Evolutionary conservation across 2,113 vertebrate genomes (phyloP).

Genomic region (Actenoides hombroni): DNA sequence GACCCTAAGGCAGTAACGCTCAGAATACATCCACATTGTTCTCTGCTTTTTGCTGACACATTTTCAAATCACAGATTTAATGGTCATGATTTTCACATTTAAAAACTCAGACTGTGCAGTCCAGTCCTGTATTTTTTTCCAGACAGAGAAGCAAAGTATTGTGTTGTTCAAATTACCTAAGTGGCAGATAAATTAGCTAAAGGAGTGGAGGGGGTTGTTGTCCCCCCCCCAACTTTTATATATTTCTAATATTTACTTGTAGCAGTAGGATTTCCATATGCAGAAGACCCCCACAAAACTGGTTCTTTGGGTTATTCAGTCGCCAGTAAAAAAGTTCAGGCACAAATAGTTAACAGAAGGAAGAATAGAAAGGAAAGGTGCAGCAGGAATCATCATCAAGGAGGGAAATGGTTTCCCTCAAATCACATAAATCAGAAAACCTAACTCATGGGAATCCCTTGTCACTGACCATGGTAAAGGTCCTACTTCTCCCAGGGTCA

Average conservation of each 20-base stretch:
- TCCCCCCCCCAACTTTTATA: background rate
- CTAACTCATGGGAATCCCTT: background rate
- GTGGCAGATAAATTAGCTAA: background rate
- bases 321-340: background rate
- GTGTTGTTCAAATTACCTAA: background rate
- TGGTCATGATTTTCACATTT: conserved; percentile 27
- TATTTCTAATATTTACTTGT: background rate
- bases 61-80: conserved; percentile 47
- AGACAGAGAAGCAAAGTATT: background rate
- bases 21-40: background rate
- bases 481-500: background rate
- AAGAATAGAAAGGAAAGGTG: background rate
- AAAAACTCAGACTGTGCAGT: background rate
- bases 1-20: conserved; percentile 64
- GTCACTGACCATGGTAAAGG: background rate
- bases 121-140: background rate
- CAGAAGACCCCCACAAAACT: background rate
- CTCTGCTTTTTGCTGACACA: conserved; percentile 24
- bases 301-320: background rate
- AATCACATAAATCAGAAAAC: background rate
- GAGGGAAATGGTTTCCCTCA: background rate
- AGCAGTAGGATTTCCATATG: background rate
- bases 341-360: background rate
- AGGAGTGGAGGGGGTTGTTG: background rate
- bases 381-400: background rate